A percentile compares a stretch with the other conserved stretches of the same genome.
Conservation (phyloP, 2,888 invertebrate species). For the Himalopsyche tibetana region DNA sequence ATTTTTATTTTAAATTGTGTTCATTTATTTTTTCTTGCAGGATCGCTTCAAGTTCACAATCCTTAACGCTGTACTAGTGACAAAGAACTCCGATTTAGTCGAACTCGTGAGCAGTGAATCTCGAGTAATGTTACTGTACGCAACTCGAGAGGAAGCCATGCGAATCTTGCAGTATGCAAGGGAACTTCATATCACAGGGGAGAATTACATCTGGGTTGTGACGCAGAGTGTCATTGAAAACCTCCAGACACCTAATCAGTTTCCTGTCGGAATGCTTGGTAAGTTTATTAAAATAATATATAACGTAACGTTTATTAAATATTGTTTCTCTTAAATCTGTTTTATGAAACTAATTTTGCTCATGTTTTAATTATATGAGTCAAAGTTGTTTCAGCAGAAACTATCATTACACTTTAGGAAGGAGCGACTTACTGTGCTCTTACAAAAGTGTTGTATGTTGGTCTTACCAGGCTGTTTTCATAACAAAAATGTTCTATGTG, state of each 20-base stretch:
- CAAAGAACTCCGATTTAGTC: conserved; percentile 83
- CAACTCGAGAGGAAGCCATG: conserved; percentile 91
- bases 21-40: conserved; percentile 67
- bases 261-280: conserved; percentile 96
- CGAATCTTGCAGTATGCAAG: conserved; percentile 87
- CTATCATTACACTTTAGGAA: too few relatives aligned
- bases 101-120: conserved; percentile 93
- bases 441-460: too few relatives aligned
- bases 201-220: conserved; percentile 98
- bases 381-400: too few relatives aligned
- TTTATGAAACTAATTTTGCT: too few relatives aligned
- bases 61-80: conserved; percentile 89
- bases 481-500: too few relatives aligned
- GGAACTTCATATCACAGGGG: conserved; percentile 87
- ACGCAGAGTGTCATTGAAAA: conserved; percentile 95
- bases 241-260: conserved; percentile 84
- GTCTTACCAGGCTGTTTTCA: too few relatives aligned
- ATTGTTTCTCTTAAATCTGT: too few relatives aligned
- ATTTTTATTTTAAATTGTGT: too few relatives aligned
- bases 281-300: conserved; percentile 69
- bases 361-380: too few relatives aligned
- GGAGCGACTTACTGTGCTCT: too few relatives aligned
- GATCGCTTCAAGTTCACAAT: conserved; percentile 85
- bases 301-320: neutral
- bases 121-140: conserved; percentile 93